Evolutionary conservation across 2,797 vertebrate genomes (phyloP), one percentile per base, ranked within the genome.

Genomic region (Pogoniulus pusillus): DNA sequence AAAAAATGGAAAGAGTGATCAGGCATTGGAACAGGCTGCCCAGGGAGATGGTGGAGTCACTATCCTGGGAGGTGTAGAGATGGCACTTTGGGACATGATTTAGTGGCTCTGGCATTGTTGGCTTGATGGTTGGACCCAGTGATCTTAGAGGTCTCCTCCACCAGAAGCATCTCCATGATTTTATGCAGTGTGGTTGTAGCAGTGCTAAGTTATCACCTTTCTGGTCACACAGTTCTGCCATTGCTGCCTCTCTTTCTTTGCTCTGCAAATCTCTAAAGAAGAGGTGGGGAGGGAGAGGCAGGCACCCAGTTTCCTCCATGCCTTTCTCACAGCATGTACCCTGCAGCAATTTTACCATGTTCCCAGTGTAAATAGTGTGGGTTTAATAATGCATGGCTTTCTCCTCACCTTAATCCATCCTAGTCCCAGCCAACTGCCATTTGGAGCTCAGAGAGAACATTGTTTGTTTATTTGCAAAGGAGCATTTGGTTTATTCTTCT

Each of bases 341-440:
- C 73, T 37, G 58, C 37, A 79, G 77, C 2, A 0, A 16, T 27
- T 71, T 34, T 34, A 15, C 65, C 32, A 1, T 27, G 74, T 84
- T 76, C 69, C 30, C 54, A 55, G 18, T n/a, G n/a, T 41, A 93
- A 94, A 92, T n/a, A 86, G 32, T 1, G 1, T 43, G 30, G 47
- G 1, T 84, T 93, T 39, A 92, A 77, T 72, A 86, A 69, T 51
- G 34, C 63, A 65, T 13, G 12, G 26, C 0, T n/a, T 77, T 64
- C 68, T 39, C 5, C 81, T 86, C 78, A 62, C 74, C 87, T 86
- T 84, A 49, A 59, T n/a, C 71, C 26, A 15, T 69, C 71, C 75
- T 10, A 11, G 70, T 35, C 85, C 77, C 75, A 86, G 70, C 57
- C 78, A 62, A 62, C 43, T 80, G 53, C 26, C 77, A 32, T 43